Evolutionary conservation across 2,888 invertebrate genomes (phyloP), one percentile per base, ranked within the genome.

Genomic region (Scrobipalpa costella): DNA sequence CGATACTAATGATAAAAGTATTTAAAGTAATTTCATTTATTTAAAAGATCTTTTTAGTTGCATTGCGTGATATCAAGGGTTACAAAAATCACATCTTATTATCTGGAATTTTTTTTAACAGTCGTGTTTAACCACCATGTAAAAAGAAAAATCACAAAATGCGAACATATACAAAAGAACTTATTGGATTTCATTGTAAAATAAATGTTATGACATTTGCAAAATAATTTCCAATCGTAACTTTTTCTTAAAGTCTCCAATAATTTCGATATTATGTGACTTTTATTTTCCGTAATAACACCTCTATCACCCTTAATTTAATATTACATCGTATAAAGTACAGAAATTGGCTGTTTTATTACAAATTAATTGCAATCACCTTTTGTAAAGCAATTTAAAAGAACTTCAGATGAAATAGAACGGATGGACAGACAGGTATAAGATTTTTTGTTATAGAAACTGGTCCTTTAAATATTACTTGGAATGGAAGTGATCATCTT

Each of bases 341-440:
- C 47, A 21, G 57, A 11, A 59, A 27, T 27, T 59, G 44, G 5
- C 38, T 44, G 50, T 19, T 59, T 59, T 44, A 59, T 19, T 7
- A 15, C 27, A 9, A 15, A 27, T 15, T 40, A 27, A 33, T 27
- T 44, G 47, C 21, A 52, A 19, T 52, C 33, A 15, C 40, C 17
- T 38, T 19, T 57, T 62, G 57, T 36, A 13, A 62, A 63, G 34
- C 36, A 63, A 49, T 34, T 63, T 13, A 19, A 62, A 44, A n/a
- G n/a, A 47, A 47, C 17, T 47, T 13, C 11, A 40, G 57, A 55
- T 47, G n/a, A 47, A 62, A 49, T 57, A 33, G 57, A 57, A 27
- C 55, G 57, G 62, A 62, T 62, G 62, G 36, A 17, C 15, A 3
- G 62, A 47, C 62, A 63, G 62, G 62, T 63, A 63, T 47, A 57